Percentiles rank a stretch among this genome's conserved stretches.
Evolutionary conservation across 2,113 vertebrate genomes (phyloP).

Genomic region (Machaerirhynchus nigripectus): DNA sequence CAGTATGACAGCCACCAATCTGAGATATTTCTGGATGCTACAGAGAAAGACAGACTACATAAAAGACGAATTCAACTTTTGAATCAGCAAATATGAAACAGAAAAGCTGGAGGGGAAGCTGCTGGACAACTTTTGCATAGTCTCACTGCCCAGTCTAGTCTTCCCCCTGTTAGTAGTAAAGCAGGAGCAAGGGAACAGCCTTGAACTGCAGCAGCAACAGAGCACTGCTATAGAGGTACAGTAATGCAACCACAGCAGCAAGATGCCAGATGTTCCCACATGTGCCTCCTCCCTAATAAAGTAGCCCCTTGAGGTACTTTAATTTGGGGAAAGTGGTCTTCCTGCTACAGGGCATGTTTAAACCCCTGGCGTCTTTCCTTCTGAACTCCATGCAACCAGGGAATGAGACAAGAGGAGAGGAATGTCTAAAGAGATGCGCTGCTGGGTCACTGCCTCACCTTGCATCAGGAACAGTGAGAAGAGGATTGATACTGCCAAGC

Average conservation of each 20-base stretch:
- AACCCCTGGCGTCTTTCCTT: background rate
- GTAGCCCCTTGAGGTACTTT: background rate
- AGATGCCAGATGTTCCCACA: background rate
- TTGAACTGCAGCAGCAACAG: background rate
- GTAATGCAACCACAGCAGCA: background rate
- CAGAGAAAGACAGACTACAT: background rate
- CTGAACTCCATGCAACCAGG: background rate
- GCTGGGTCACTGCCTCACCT: conserved; percentile 73
- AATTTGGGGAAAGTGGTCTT: background rate
- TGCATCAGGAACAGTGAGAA: conserved; percentile 90
- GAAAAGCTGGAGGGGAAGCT: background rate
- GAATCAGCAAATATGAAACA: background rate
- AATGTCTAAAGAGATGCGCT: background rate
- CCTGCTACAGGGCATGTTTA: background rate
- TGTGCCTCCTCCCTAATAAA: background rate
- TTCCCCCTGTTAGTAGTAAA: background rate
- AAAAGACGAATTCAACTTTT: background rate
- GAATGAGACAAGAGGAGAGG: background rate
- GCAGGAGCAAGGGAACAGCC: background rate
- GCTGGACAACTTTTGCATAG: background rate
- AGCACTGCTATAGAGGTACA: background rate
- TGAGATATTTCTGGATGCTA: conserved; percentile 88
- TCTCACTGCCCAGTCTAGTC: background rate
- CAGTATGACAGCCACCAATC: conserved; percentile 99
- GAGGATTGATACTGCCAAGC: conserved; percentile 77